These are phyloP conservation scores for Tangachromis dhanisi DNA, from an alignment of 2,113 vertebrate genomes.

Conservation along the genomic window DNA sequence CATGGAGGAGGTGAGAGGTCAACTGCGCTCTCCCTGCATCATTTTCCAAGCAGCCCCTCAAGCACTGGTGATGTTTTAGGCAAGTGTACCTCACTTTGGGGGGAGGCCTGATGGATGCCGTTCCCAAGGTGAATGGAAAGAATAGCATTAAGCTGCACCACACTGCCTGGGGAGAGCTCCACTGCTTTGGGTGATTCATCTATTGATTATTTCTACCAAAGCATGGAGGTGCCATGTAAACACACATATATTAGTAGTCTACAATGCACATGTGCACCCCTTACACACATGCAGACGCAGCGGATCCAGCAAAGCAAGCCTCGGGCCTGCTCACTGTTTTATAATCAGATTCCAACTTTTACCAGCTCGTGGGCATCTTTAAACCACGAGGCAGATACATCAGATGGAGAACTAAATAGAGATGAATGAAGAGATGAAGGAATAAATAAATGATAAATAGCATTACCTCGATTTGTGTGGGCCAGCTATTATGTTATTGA, in stretches of 20 bases:
- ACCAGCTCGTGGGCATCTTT: constrained; percentile 48
- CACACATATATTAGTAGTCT: constrained; percentile 62
- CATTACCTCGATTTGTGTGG: constrained; percentile 54
- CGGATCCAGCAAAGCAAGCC: constrained; percentile 24
- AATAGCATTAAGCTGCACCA: constrained; percentile 57
- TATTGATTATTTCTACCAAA: constrained; percentile 62
- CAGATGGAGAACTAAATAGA: constrained; percentile 51
- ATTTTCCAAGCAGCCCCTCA: constrained; percentile 58
- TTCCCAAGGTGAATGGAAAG: constrained; percentile 65
- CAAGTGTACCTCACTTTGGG: constrained; percentile 52
- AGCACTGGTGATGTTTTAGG: constrained; percentile 57
- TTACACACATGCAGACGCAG: constrained; percentile 27
- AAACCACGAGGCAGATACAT: constrained; percentile 33
- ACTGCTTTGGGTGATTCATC: constrained; percentile 65
- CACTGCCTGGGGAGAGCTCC: constrained; percentile 33
- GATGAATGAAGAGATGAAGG: constrained; percentile 63
- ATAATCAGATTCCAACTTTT: constrained; percentile 51
- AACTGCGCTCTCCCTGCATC: constrained; percentile 60
- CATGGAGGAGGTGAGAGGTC: constrained; percentile 54
- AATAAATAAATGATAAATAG: constrained; percentile 67
- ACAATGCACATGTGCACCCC: constrained; percentile 26
- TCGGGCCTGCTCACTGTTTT: constrained; percentile 39
- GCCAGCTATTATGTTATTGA: constrained; percentile 44
- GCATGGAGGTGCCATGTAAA: constrained; percentile 61
- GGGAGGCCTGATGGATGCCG: constrained; percentile 45